Evolutionary conservation across 2,888 invertebrate species (phyloP).

Genomic region (Troglohyphantes excavatus): DNA sequence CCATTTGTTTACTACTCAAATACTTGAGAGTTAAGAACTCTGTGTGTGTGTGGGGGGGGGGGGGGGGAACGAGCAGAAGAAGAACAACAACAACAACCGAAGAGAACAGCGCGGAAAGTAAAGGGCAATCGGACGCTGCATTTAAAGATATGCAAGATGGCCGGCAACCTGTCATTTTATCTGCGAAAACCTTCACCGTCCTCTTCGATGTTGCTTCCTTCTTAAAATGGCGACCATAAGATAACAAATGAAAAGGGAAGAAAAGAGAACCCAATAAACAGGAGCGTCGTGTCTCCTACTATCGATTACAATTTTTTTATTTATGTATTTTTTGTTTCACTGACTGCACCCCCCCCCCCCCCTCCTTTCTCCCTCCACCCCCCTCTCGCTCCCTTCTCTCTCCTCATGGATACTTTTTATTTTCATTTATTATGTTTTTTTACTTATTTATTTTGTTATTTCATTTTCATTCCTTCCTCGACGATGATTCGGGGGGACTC

Average conservation of each 20-base stretch:
- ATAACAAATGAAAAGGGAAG: constrained; percentile 78
- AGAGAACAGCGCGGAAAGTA: not conserved
- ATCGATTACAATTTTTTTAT: constrained; percentile 77
- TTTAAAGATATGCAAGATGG: constrained; percentile 73
- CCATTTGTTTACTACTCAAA: no score
- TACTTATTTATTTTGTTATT: constrained; percentile 55
- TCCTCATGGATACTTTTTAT: not conserved
- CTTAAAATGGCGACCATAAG: constrained; percentile 78
- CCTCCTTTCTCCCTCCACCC: no score
- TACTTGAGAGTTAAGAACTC: no score
- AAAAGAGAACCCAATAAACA: constrained; percentile 77
- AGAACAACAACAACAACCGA: no score
- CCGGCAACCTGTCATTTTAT: constrained; percentile 77
- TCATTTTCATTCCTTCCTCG: constrained; percentile 61
- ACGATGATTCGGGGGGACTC: not conserved
- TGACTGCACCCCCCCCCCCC: constrained; percentile 19
- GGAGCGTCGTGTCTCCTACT: constrained; percentile 73
- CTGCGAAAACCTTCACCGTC: constrained; percentile 48
- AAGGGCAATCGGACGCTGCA: constrained; percentile 17
- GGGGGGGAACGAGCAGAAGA: no score
- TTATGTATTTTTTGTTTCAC: constrained; percentile 59
- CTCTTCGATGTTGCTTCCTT: constrained; percentile 46
- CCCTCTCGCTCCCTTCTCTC: not conserved
- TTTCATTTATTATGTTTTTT: constrained; percentile 26
- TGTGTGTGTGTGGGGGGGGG: no score